These are phyloP conservation scores for Tiliacea citrago DNA, from an alignment of 2,888 invertebrate genomes.

Conservation along the genomic window DNA sequence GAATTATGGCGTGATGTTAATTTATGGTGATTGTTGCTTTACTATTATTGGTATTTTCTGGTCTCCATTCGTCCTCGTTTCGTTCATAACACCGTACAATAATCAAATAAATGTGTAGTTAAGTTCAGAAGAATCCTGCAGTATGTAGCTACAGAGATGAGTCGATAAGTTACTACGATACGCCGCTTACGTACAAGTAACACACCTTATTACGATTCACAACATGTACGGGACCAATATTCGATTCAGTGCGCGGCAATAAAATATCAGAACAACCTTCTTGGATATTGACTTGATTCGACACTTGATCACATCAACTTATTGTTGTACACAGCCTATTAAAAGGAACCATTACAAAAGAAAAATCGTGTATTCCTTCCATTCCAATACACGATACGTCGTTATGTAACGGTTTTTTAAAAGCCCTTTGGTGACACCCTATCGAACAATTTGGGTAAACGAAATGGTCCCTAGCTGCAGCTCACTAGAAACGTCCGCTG, in stretches of 20 bases:
- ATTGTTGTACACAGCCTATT: background rate
- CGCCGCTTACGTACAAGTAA: conserved; percentile 9
- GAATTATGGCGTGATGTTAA: background rate
- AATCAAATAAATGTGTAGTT: background rate
- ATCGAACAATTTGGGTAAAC: background rate
- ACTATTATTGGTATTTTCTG: too few relatives aligned
- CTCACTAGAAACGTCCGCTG: background rate
- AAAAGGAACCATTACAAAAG: background rate
- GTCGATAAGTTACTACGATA: conserved; percentile 5
- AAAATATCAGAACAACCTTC: conserved; percentile 19
- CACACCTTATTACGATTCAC: conserved; percentile 35
- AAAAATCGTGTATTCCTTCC: too few relatives aligned
- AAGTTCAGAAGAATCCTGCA: background rate
- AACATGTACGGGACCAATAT: conserved; percentile 28
- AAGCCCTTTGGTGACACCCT: background rate
- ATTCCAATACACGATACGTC: background rate
- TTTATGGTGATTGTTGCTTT: too few relatives aligned
- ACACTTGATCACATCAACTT: background rate
- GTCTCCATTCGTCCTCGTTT: too few relatives aligned
- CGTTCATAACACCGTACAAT: too few relatives aligned
- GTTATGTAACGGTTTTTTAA: background rate
- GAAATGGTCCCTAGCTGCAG: background rate
- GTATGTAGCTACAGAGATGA: background rate
- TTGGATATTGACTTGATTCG: conserved; percentile 25
- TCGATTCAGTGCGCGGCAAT: conserved; percentile 12